Evolutionary conservation across 2,888 invertebrate genomes (phyloP).

Genomic region (Drosophila quinaria): DNA sequence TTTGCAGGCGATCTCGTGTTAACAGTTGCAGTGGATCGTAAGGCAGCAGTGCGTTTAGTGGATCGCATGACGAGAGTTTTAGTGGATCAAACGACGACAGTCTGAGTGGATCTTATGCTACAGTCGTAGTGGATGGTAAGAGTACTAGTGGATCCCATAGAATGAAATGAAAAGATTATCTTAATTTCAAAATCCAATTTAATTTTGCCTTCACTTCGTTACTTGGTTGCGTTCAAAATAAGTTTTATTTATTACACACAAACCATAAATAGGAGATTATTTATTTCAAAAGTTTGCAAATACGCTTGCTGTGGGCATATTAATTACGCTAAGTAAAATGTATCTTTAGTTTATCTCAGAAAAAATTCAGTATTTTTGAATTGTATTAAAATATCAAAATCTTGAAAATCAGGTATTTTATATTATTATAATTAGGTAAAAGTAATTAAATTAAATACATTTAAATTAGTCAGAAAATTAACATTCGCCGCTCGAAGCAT

Average conservation of each 20-base stretch:
- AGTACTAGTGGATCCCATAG: too few species aligned
- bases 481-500: too few species aligned
- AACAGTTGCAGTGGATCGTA: constrained; percentile 1
- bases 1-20: not conserved
- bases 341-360: too few species aligned
- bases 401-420: not conserved
- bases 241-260: constrained; percentile 61
- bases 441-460: not conserved
- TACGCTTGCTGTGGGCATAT: not conserved
- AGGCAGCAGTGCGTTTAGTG: too few species aligned
- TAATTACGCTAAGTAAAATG: not conserved
- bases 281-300: constrained; percentile 60
- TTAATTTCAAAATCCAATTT: constrained; percentile 30
- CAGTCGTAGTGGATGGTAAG: not conserved
- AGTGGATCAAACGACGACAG: not conserved
- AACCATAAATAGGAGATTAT: constrained; percentile 51
- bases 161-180: not conserved
- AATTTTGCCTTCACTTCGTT: constrained; percentile 17
- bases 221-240: constrained; percentile 17
- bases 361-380: not conserved
- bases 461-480: not conserved
- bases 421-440: too few species aligned
- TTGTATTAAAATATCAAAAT: not conserved
- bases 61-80: not conserved
- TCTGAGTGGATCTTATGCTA: not conserved